These are phyloP conservation scores for Sarcophaga caerulescens DNA, from an alignment of 2,888 invertebrate species.

Conservation along the genomic window DNA sequence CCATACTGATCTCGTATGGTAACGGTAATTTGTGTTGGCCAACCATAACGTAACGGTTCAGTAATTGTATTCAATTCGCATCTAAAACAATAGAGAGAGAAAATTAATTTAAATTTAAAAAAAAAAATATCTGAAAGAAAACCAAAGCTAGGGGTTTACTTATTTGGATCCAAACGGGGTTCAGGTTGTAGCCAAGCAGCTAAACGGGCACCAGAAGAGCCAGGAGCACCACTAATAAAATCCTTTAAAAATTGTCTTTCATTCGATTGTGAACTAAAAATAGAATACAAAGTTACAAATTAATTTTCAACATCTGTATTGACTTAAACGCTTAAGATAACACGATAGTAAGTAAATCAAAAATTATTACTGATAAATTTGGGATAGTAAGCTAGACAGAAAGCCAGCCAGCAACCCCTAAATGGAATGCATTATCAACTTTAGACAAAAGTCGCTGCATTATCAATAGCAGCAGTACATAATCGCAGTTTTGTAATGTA, in stretches of 20 bases:
- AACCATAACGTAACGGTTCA: conserved; percentile 88
- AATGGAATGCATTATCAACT: no score
- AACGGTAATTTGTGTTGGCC: conserved; percentile 91
- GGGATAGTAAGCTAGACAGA: no score
- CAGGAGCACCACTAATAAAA: conserved; percentile 92
- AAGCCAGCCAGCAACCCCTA: no score
- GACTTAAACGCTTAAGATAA: conserved; percentile 26
- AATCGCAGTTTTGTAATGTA: conserved; percentile 6
- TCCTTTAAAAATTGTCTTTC: conserved; percentile 96
- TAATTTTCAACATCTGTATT: background rate
- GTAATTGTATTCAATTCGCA: conserved; percentile 91
- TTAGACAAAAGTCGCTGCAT: no score
- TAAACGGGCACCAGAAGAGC: conserved; percentile 93
- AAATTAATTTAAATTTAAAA: background rate
- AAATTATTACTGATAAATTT: conserved; percentile 3
- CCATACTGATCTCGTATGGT: conserved; percentile 95
- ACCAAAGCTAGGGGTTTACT: conserved; percentile 72
- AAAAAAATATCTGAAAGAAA: background rate
- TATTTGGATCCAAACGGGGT: conserved; percentile 91
- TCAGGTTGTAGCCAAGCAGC: conserved; percentile 98
- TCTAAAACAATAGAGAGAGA: conserved; percentile 79
- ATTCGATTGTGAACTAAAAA: conserved; percentile 90
- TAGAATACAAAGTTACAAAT: conserved; percentile 22
- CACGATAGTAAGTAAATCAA: background rate
- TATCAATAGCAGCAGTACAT: no score